Evolutionary conservation across 2,797 vertebrate species (phyloP).

Genomic region (Acanthurus tractus): DNA sequence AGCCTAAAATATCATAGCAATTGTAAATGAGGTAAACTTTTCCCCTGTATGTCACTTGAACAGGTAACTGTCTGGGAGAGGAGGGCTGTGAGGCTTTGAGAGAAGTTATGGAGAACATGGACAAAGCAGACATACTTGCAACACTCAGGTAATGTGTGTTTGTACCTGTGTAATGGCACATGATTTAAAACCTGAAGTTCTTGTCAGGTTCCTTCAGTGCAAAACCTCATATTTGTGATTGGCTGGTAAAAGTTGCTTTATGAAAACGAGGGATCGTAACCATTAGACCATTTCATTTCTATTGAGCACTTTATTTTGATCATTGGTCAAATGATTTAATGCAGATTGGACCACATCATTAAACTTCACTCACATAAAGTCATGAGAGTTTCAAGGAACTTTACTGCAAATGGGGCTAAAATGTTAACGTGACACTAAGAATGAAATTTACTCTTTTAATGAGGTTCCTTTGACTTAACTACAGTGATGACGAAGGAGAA

Average conservation of each 20-base stretch:
- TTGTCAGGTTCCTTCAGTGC: background rate
- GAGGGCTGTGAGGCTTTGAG: slow-evolving; percentile 93
- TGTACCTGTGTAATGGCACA: background rate
- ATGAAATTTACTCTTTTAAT: background rate
- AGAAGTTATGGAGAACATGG: slow-evolving; percentile 89
- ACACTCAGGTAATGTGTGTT: slow-evolving; percentile 89
- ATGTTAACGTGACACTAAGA: no score
- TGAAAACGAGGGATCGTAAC: no score
- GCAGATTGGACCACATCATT: no score
- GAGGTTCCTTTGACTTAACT: background rate
- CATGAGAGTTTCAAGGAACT: no score
- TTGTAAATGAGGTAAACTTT: background rate
- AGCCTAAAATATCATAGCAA: no score
- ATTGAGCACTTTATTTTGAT: no score
- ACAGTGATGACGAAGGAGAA: slow-evolving; percentile 92
- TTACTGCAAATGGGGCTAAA: no score
- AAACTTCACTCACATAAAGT: no score
- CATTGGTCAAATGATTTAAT: no score
- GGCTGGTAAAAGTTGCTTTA: background rate
- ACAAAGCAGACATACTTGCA: slow-evolving; percentile 88
- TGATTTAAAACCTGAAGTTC: background rate
- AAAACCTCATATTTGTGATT: background rate
- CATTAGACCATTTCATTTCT: no score
- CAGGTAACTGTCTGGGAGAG: slow-evolving; percentile 94
- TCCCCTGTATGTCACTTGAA: background rate